Percentiles rank a stretch among this genome's conserved stretches.
Conservation (phyloP, 64 coral and sea anemone genomes). For the Montipora capricornis region DNA sequence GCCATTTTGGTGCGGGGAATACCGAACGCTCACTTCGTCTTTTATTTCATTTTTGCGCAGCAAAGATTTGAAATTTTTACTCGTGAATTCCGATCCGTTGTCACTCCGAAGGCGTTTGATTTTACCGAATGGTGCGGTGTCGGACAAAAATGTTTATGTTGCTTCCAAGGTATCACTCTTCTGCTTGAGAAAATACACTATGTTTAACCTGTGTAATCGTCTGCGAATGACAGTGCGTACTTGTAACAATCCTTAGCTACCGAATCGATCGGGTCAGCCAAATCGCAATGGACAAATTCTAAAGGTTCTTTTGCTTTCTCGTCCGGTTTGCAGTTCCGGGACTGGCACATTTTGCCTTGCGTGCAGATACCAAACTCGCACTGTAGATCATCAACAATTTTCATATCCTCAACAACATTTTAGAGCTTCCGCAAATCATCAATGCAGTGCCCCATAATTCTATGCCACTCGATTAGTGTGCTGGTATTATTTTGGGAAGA, state of each 20-base stretch:
- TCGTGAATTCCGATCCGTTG: slow-evolving; percentile 40
- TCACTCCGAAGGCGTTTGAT: slow-evolving; percentile 11
- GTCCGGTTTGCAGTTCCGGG: slow-evolving; percentile 5
- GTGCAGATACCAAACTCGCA: slow-evolving; percentile 15
- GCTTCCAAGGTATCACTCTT: slow-evolving; percentile 31
- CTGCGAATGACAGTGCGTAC: slow-evolving; percentile 15
- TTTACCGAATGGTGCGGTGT: slow-evolving; percentile 30
- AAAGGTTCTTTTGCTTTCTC: slow-evolving; percentile 30
- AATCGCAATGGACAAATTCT: slow-evolving; percentile 21
- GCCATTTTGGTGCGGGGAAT: slow-evolving; percentile 53
- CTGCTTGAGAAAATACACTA: slow-evolving; percentile 38
- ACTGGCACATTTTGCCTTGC: slow-evolving; percentile 40
- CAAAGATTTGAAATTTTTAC: slow-evolving; percentile 4
- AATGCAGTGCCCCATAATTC: slow-evolving; percentile 32
- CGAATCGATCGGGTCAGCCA: slow-evolving; percentile 17
- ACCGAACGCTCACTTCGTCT: background rate
- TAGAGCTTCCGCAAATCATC: slow-evolving; percentile 8
- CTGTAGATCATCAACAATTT: slow-evolving; percentile 26
- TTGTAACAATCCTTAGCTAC: slow-evolving; percentile 5
- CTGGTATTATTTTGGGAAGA: slow-evolving; percentile 6
- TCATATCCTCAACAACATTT: slow-evolving; percentile 6
- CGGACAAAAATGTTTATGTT: slow-evolving; percentile 8
- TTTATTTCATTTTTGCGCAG: background rate
- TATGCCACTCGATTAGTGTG: slow-evolving; percentile 26
- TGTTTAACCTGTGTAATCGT: slow-evolving; percentile 12